Base-by-base conservation (phyloP, 2,113 vertebrate species). In the Equus przewalskii region DNA sequence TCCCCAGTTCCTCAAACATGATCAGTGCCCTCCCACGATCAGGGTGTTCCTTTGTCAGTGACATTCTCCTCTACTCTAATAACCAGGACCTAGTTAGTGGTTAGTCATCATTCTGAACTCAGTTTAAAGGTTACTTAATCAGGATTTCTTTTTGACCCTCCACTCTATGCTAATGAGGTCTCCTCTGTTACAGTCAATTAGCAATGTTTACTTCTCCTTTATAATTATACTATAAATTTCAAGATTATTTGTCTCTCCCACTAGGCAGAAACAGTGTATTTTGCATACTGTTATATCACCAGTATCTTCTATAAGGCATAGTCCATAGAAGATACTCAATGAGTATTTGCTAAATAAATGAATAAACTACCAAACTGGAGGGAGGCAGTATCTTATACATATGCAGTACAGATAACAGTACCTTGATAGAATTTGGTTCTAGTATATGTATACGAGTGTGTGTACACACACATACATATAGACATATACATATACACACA, bases 271-370 rank as follows among this genome's bases (percentile, higher is more conserved):
- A 69, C 7, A 49, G 8, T 26, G 2, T 51, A 86, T 75, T 90
- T 82, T 92, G 21, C 44, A 56, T 36, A 51, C 4, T 75, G 33
- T 75, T 60, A 46, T 22, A 41, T 54, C 22, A 41, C 14, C 14
- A 86, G 69, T 28, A 70, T 36, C 51, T 67, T 26, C 24, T 62
- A 33, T 18, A 65, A 58, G 12, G 14, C 41, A 36, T 33, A 73
- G 56, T 8, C n/a, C 24, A 75, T 7, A 70, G 46, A 92, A 85
- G 62, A 79, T 6, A 56, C 26, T 69, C 24, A 73, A 7, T 72
- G 15, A 51, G 1, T 62, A 95, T 70, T 58, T 82, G 36, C 28
- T 69, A 95, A 95, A 51, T 83, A 95, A 70, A 92, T 96, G 51
- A 91, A 81, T 80, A 51, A 70, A 54, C 26, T 36, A 64, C 14